Conservation (phyloP, 2,888 invertebrate genomes). For the Sialis fuliginosa region DNA sequence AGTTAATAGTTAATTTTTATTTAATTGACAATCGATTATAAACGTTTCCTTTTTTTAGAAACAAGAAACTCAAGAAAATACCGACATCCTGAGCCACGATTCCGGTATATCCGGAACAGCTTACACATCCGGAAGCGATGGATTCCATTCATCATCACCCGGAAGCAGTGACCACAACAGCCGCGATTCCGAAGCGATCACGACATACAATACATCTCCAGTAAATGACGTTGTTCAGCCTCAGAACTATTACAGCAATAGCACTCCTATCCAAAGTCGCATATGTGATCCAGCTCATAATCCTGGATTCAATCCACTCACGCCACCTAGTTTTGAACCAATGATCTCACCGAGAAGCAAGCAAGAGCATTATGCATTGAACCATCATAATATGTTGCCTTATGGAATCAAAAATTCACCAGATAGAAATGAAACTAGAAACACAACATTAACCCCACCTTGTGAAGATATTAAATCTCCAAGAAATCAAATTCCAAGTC, state of each 20-base stretch:
- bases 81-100: slow-evolving; percentile 32
- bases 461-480: slow-evolving; percentile 8
- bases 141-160: slow-evolving; percentile 39
- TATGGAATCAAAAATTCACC: slow-evolving; percentile 13
- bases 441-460: slow-evolving; percentile 16
- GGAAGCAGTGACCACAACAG: slow-evolving; percentile 32
- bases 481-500: slow-evolving; percentile 21
- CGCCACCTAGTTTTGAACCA: neutral
- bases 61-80: slow-evolving; percentile 28
- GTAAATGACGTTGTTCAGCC: neutral
- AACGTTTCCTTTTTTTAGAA: slow-evolving; percentile 27
- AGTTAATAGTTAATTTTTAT: too few species aligned
- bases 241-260: slow-evolving; percentile 10
- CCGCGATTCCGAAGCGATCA: slow-evolving; percentile 8
- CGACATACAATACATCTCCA: slow-evolving; percentile 7
- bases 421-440: slow-evolving; percentile 23
- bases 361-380: neutral
- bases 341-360: neutral
- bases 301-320: slow-evolving; percentile 3
- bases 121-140: slow-evolving; percentile 33
- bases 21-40: too few species aligned
- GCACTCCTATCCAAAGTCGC: slow-evolving; percentile 16
- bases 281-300: slow-evolving; percentile 7
- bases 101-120: slow-evolving; percentile 29
- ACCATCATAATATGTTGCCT: too few species aligned